Evolutionary conservation across 1,140 invertebrate species (phyloP).

Genomic region (Aphidius gifuensis): DNA sequence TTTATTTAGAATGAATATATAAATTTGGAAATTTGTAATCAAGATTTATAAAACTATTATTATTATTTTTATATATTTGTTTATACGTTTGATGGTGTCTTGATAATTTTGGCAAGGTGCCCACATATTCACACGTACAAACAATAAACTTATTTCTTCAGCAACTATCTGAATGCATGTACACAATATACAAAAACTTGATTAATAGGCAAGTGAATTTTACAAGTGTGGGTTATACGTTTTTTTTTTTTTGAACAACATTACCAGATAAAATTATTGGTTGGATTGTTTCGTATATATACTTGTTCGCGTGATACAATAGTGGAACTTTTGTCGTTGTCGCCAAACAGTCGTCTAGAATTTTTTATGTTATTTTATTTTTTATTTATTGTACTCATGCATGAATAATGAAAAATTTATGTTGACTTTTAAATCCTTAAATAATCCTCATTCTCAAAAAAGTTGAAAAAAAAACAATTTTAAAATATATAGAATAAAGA

Average conservation of each 20-base stretch:
- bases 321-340: constrained; percentile 1
- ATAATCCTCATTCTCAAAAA: no score
- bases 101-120: constrained; percentile 14
- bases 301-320: constrained; percentile 1
- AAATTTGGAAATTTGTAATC: no score
- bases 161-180: no score
- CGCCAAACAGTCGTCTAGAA: constrained; percentile 21
- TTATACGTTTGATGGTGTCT: constrained; percentile 1
- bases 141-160: not conserved
- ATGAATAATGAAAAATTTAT: constrained; percentile 16
- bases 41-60: constrained; percentile 7
- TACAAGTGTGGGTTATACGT: not conserved
- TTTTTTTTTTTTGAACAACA: not conserved
- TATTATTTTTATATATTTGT: constrained; percentile 1
- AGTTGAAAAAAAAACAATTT: no score
- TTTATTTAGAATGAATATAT: no score
- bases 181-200: not conserved
- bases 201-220: constrained; percentile 13
- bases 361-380: constrained; percentile 12
- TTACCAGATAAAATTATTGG: constrained; percentile 13
- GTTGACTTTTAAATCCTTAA: not conserved
- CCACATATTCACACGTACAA: constrained; percentile 1
- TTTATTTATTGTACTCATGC: constrained; percentile 22
- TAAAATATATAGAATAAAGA: no score
- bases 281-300: not conserved